A percentile compares a stretch with the other conserved stretches of the same genome.
phyloP scores from a whole-genome alignment of 2,113 vertebrate genomes.

The Ciconia boyciana region DNA sequence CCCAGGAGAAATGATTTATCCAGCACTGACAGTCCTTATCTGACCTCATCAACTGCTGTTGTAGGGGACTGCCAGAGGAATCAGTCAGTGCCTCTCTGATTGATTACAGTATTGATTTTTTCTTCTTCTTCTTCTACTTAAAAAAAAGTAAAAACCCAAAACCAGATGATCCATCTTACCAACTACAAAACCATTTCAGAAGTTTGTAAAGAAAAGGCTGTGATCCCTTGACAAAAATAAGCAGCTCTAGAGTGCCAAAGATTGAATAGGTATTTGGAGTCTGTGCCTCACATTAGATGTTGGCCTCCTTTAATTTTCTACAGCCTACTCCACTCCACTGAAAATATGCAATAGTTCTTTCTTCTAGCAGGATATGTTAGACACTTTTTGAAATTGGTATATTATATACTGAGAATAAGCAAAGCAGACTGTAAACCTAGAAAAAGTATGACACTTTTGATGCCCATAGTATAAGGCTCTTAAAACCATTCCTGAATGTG shows the following conservation, averaged over 20 bases:
- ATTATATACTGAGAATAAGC: neutral
- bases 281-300: neutral
- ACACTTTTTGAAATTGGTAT: neutral
- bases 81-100: constrained; percentile 42
- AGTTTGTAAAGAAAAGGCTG: neutral
- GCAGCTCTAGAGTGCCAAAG: neutral
- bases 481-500: neutral
- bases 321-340: neutral
- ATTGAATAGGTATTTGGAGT: neutral
- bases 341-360: neutral
- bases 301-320: neutral
- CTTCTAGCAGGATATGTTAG: neutral
- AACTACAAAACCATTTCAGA: neutral
- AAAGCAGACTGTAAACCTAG: neutral
- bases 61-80: constrained; percentile 13
- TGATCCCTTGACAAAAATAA: neutral
- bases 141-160: neutral
- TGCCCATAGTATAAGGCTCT: neutral
- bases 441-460: neutral
- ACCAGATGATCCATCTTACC: neutral
- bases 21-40: constrained; percentile 42
- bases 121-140: neutral
- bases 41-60: constrained; percentile 41
- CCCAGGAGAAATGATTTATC: constrained; percentile 39
- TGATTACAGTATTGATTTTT: constrained; percentile 65